Percentiles rank a stretch among this genome's conserved stretches.
Evolutionary conservation across 53 echinoderm and acorn worm genomes (phyloP).

Genomic region (Stichopus horrens): DNA sequence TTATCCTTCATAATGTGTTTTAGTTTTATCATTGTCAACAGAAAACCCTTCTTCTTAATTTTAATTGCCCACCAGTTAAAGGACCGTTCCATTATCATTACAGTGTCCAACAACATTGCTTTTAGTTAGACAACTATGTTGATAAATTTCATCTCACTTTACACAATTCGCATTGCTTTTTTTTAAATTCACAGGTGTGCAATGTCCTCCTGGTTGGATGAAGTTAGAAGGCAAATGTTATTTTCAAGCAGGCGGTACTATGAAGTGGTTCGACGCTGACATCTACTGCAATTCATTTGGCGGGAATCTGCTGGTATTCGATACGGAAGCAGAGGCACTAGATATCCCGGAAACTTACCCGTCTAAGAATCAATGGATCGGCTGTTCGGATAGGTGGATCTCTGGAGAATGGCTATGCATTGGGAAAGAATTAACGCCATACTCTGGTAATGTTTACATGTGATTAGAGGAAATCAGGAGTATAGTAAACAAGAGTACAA

Average conservation of each 20-base stretch:
- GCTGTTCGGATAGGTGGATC: not conserved
- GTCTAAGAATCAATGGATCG: not conserved
- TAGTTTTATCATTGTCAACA: too few relatives aligned
- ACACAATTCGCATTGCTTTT: not conserved
- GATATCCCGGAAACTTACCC: not conserved
- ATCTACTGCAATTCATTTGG: slow-evolving; percentile 34
- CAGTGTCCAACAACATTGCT: too few relatives aligned
- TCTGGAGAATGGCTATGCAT: not conserved
- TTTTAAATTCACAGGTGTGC: not conserved
- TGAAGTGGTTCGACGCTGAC: not conserved
- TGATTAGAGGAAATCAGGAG: too few relatives aligned
- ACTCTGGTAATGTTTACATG: not conserved
- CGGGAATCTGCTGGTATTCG: not conserved
- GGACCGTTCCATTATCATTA: too few relatives aligned
- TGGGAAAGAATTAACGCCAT: not conserved
- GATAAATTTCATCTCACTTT: too few relatives aligned
- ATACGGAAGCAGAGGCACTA: not conserved
- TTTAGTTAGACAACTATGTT: too few relatives aligned
- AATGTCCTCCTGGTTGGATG: slow-evolving; percentile 27
- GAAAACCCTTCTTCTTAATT: too few relatives aligned
- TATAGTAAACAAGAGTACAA: too few relatives aligned
- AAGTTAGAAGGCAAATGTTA: not conserved
- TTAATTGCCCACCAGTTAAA: too few relatives aligned
- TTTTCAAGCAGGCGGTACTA: not conserved
- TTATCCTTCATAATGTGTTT: too few relatives aligned